phyloP scores from a whole-genome alignment of 2,888 invertebrate genomes.

The Nephrotoma appendiculata region DNA sequence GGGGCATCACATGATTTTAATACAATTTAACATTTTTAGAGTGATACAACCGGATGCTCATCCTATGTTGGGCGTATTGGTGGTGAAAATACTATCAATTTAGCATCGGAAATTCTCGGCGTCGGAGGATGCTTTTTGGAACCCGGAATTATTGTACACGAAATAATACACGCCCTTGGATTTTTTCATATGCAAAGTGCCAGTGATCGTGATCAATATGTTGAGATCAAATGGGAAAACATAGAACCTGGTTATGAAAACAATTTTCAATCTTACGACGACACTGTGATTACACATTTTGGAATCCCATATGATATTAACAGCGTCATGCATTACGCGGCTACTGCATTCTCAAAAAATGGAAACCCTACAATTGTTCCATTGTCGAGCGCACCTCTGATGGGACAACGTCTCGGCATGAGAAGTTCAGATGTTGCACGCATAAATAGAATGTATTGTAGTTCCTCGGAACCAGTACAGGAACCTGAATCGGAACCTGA shows the following conservation, averaged over 20 bases:
- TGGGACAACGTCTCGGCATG: conserved; percentile 21
- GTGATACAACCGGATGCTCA: conserved; percentile 51
- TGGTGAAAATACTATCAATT: conserved; percentile 21
- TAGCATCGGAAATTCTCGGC: conserved; percentile 19
- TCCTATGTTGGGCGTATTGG: conserved; percentile 56
- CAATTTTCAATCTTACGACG: conserved; percentile 53
- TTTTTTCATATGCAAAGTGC: conserved; percentile 72
- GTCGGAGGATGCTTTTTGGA: conserved; percentile 25
- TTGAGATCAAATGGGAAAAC: conserved; percentile 36
- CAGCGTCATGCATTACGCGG: conserved; percentile 68
- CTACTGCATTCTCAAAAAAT: conserved; percentile 55
- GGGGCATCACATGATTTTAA: too few relatives aligned
- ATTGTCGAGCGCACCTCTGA: conserved; percentile 17
- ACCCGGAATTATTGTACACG: conserved; percentile 50
- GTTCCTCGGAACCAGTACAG: conserved; percentile 8
- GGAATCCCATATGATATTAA: conserved; percentile 59
- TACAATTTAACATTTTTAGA: neutral
- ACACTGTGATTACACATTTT: conserved; percentile 39
- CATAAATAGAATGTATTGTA: conserved; percentile 25
- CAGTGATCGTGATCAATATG: conserved; percentile 54
- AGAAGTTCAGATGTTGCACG: conserved; percentile 21
- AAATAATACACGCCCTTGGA: conserved; percentile 61
- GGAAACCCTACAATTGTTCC: conserved; percentile 52
- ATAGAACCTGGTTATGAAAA: conserved; percentile 39
- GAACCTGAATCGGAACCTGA: neutral